Evolutionary conservation across 2,888 invertebrate genomes (phyloP).

Genomic region (Entomobrya multifasciata): DNA sequence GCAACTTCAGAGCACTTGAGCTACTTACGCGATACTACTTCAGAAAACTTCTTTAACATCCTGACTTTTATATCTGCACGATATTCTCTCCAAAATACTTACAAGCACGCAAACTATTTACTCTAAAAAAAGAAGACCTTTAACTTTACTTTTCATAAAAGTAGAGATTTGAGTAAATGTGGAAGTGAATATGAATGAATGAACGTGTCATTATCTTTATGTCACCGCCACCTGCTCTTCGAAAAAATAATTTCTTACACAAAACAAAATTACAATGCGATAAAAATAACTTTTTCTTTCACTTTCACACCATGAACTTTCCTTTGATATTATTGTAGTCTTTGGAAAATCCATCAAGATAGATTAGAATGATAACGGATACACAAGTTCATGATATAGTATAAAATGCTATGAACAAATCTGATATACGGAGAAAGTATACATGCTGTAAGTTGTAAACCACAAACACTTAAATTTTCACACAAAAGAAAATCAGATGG

Average conservation of each 20-base stretch:
- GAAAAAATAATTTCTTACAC: neutral
- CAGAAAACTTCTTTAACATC: neutral
- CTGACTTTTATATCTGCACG: neutral
- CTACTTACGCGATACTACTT: neutral
- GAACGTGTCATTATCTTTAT: neutral
- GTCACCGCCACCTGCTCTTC: neutral
- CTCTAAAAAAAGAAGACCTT: neutral
- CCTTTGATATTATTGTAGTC: neutral
- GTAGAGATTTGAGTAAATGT: too few species aligned
- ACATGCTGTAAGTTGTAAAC: too few species aligned
- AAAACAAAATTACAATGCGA: neutral
- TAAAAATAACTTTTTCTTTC: conserved; percentile 7
- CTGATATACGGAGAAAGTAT: too few species aligned
- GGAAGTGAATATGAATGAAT: too few species aligned
- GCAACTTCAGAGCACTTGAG: too few species aligned
- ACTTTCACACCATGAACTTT: neutral
- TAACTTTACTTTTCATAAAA: neutral
- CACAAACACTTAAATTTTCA: conserved; percentile 1
- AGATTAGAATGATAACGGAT: too few species aligned
- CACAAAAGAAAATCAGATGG: neutral
- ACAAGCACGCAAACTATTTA: neutral
- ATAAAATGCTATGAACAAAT: neutral
- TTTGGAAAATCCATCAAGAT: too few species aligned
- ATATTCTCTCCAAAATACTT: neutral
- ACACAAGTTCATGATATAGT: neutral